Evolutionary conservation across 2,888 invertebrate genomes (phyloP).

Genomic region (Cryptocephalus moraei): DNA sequence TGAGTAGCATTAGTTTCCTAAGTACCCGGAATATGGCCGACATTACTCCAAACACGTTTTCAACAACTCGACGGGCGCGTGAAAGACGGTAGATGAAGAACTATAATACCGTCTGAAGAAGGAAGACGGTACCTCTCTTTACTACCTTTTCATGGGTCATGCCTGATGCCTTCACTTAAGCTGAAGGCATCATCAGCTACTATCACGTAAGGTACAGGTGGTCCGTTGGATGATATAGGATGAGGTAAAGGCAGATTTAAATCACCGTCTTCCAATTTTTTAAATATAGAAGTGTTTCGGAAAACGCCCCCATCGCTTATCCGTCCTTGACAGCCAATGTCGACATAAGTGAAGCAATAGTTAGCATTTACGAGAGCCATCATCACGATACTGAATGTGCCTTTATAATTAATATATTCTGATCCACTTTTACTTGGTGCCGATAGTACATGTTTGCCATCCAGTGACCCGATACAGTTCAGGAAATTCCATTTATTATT

Average conservation of each 20-base stretch:
- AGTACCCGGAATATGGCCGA: no score
- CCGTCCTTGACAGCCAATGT: conserved; percentile 16
- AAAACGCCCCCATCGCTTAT: conserved; percentile 3
- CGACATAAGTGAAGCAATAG: conserved; percentile 5
- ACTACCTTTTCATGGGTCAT: conserved; percentile 6
- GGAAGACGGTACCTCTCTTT: no score
- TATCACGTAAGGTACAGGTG: no score
- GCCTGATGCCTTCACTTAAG: conserved; percentile 7
- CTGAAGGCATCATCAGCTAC: no score
- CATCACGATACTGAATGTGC: conserved; percentile 5
- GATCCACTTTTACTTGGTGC: conserved; percentile 8
- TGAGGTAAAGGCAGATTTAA: conserved; percentile 1
- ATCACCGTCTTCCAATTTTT: conserved; percentile 1
- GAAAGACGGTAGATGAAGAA: no score
- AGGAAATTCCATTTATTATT: conserved; percentile 1
- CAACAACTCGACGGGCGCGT: no score
- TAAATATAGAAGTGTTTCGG: conserved; percentile 3
- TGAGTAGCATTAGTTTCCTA: no score
- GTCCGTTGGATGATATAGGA: conserved; percentile 3
- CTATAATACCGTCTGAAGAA: no score
- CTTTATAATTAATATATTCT: no score
- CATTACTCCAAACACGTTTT: no score
- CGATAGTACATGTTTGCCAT: conserved; percentile 1
- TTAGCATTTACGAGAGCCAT: conserved; percentile 9
- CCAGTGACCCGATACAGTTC: no score